Evolutionary conservation across 2,113 vertebrate species (phyloP).

Genomic region (Oreocharis arfaki): DNA sequence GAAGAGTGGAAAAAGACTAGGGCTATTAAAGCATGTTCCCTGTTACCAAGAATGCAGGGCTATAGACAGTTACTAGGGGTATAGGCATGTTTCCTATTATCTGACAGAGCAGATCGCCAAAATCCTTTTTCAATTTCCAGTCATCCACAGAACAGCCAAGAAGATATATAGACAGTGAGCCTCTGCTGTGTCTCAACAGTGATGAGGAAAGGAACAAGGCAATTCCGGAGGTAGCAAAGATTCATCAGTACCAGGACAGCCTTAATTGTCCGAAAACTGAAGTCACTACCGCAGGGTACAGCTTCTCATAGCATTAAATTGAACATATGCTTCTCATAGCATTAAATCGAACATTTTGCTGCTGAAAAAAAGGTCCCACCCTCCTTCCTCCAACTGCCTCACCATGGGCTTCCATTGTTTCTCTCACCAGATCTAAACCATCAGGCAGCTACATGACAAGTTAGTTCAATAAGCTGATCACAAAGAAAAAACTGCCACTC

Average conservation of each 20-base stretch:
- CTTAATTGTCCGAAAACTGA: background rate
- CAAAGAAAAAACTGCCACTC: background rate
- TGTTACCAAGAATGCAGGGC: background rate
- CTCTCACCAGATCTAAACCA: background rate
- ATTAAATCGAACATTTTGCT: background rate
- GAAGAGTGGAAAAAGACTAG: background rate
- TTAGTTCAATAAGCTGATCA: background rate
- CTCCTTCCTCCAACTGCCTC: background rate
- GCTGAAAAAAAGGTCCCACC: background rate
- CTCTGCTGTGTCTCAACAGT: background rate
- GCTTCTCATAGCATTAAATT: background rate
- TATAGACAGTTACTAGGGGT: background rate
- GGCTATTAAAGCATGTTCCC: background rate
- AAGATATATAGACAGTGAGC: background rate
- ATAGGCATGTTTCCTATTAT: background rate
- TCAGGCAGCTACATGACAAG: background rate
- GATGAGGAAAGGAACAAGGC: background rate
- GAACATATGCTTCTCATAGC: background rate
- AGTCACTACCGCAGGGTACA: background rate
- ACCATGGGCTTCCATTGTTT: background rate
- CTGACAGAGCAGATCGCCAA: background rate
- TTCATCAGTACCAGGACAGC: background rate
- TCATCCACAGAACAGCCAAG: background rate
- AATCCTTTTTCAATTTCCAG: background rate
- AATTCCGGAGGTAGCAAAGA: background rate